Percentiles rank a stretch among this genome's conserved stretches.
phyloP scores from a whole-genome alignment of 2,797 vertebrate genomes.

The Oceanodroma leucorhoa region DNA sequence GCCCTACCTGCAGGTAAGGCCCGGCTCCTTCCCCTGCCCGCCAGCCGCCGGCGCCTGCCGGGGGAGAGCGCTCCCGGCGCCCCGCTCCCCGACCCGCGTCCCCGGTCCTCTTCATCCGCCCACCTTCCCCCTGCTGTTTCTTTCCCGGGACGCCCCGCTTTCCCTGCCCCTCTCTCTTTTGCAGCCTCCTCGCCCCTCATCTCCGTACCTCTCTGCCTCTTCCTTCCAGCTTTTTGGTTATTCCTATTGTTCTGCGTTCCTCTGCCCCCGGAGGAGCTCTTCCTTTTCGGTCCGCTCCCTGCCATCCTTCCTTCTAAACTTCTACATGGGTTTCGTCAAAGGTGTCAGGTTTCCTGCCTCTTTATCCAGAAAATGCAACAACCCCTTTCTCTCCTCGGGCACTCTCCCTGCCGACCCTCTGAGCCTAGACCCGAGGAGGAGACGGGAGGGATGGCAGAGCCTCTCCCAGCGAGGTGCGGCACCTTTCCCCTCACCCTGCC shows the following conservation, averaged over 20 bases:
- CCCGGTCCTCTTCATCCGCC: not conserved
- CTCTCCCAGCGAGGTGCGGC: not conserved
- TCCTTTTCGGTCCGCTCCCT: not conserved
- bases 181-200: not conserved
- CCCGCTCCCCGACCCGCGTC: not conserved
- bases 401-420: not conserved
- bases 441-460: not conserved
- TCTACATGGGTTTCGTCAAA: not conserved
- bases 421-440: not conserved
- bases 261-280: not conserved
- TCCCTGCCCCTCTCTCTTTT: not conserved
- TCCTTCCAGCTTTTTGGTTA: not conserved
- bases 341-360: not conserved
- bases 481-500: not conserved
- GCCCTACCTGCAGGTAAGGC: conserved; percentile 84
- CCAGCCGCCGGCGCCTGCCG: not conserved
- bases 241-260: not conserved
- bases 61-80: not conserved
- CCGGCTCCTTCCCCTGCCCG: not conserved
- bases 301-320: not conserved
- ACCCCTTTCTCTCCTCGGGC: not conserved
- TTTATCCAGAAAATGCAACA: not conserved
- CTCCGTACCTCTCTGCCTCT: not conserved
- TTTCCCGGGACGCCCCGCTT: not conserved
- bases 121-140: not conserved